Evolutionary conservation across 2,113 vertebrate genomes (phyloP).

Genomic region (Pandion haliaetus): DNA sequence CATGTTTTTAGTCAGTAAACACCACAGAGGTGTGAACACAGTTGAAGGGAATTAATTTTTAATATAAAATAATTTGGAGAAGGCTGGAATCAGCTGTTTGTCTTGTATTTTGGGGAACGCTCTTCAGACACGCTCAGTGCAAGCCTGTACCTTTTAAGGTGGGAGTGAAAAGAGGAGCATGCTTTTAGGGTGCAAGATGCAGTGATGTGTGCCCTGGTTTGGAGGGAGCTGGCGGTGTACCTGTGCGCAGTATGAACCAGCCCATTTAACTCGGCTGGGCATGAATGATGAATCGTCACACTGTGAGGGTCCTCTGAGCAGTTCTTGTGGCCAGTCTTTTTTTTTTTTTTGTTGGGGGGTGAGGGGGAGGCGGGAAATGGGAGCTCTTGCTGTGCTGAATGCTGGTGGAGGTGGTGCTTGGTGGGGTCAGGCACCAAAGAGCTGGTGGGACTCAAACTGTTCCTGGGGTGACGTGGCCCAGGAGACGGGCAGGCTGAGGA

Average conservation of each 20-base stretch:
- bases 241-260: not conserved
- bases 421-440: not conserved
- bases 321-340: not conserved
- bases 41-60: not conserved
- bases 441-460: not conserved
- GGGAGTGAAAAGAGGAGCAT: not conserved
- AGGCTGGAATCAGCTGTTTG: not conserved
- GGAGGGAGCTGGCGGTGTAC: rapidly evolving
- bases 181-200: not conserved
- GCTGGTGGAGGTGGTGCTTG: not conserved
- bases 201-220: rapidly evolving
- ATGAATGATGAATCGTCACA: not conserved
- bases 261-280: rapidly evolving
- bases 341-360: not conserved
- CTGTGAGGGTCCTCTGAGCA: not conserved
- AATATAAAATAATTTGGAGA: slow-evolving; percentile 2
- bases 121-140: not conserved
- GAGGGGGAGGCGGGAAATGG: not conserved
- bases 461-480: not conserved
- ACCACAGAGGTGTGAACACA: slow-evolving; percentile 1
- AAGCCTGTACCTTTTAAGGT: not conserved
- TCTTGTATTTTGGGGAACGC: not conserved
- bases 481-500: not conserved
- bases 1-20: slow-evolving; percentile 44
- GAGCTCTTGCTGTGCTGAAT: not conserved